phyloP scores from a whole-genome alignment of 2,888 invertebrate genomes.

The Ophion ellenae region DNA sequence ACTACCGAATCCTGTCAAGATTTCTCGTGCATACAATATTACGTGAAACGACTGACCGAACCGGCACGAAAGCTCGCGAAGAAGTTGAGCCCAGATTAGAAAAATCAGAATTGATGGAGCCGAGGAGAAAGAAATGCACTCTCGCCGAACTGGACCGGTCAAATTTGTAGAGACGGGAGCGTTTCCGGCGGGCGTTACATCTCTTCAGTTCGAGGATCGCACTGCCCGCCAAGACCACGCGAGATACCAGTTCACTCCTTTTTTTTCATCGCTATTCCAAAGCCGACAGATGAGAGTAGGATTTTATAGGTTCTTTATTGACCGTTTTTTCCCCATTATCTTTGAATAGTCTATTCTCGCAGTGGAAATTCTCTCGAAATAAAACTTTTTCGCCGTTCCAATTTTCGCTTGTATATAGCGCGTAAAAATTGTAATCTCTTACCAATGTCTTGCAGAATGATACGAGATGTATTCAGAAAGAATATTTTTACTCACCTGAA shows the following conservation, averaged over 20 bases:
- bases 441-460: conserved; percentile 54
- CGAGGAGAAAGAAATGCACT: conserved; percentile 15
- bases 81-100: neutral
- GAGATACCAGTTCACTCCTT: conserved; percentile 9
- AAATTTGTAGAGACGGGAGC: conserved; percentile 49
- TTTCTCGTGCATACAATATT: neutral
- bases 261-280: conserved; percentile 18
- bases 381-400: conserved; percentile 29
- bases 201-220: conserved; percentile 30
- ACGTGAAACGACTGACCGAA: neutral
- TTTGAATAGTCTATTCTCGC: conserved; percentile 28
- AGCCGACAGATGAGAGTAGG: conserved; percentile 66
- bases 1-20: neutral
- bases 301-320: conserved; percentile 33
- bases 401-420: conserved; percentile 6
- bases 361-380: neutral
- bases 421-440: conserved; percentile 40
- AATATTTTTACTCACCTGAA: conserved; percentile 75
- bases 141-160: conserved; percentile 51
- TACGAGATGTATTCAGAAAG: conserved; percentile 1
- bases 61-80: neutral
- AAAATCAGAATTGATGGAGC: conserved; percentile 35
- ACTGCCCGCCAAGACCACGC: conserved; percentile 44
- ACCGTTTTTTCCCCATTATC: conserved; percentile 11
- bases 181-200: conserved; percentile 65